Conservation (phyloP, 1,140 invertebrate genomes). For the Penaeus indicus region DNA sequence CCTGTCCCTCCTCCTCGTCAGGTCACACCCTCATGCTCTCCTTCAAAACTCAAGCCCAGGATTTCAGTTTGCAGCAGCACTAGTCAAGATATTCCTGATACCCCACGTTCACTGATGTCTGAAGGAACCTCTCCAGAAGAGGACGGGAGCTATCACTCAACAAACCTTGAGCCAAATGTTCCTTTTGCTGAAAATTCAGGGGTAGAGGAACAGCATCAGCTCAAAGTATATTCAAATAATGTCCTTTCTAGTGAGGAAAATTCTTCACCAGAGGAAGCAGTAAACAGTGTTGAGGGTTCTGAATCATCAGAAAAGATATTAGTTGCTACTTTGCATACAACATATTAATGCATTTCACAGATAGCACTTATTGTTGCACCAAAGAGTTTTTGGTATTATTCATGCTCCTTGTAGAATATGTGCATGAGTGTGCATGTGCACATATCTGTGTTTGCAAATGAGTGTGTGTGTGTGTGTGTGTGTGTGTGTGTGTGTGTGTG, state of each 20-base stretch:
- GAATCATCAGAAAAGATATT: neutral
- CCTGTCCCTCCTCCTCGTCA: slow-evolving; percentile 33
- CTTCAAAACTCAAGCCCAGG: neutral
- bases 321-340: neutral
- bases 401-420: neutral
- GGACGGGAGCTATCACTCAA: slow-evolving; percentile 41
- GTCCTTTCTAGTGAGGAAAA: neutral
- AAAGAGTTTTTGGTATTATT: neutral
- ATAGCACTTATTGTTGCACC: neutral
- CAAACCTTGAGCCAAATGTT: slow-evolving; percentile 5
- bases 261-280: neutral
- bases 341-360: neutral
- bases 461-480: too few relatives aligned
- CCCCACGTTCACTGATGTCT: slow-evolving; percentile 15
- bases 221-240: neutral
- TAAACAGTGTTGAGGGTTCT: neutral
- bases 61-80: neutral
- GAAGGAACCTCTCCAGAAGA: slow-evolving; percentile 41
- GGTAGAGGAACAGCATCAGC: neutral
- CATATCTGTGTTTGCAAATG: too few relatives aligned
- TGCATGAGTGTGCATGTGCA: too few relatives aligned
- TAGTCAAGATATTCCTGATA: slow-evolving; percentile 21
- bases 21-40: neutral
- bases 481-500: too few relatives aligned
- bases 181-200: neutral